Evolutionary conservation across 2,888 invertebrate genomes (phyloP), one percentile per base, ranked within the genome.

Genomic region (Synergus gifuensis): DNA sequence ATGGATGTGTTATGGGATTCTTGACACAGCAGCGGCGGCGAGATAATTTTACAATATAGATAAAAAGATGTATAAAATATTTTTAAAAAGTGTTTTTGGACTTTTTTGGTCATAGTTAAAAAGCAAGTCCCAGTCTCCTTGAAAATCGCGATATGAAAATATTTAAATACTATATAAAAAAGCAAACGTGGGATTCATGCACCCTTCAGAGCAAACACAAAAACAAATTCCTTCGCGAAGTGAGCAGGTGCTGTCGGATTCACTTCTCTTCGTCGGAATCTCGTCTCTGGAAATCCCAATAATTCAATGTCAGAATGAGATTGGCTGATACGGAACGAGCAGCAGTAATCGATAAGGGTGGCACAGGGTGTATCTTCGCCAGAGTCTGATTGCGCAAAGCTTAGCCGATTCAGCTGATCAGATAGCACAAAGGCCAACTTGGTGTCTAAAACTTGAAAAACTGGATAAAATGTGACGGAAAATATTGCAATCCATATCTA

Each of bases 261-360:
- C 49, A 36, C 69, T 54, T 73, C 14, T n/a, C 58, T 78, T 42
- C 77, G 14, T 62, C 66, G 77, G 62, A 60, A 63, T 28, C 54
- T 79, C 80, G 77, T 76, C 79, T 63, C 81, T 78, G 81, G 82
- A 82, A 85, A 83, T 85, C 83, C 85, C 85, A 83, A 87, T 86
- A 87, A 87, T 86, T 87, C 84, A 86, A 85, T 87, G 83, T 73
- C 78, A 81, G 76, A 78, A 84, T 83, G 83, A 86, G 83, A 85
- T 86, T 84, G 82, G 69, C 69, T 69, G 69, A 9, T 69, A 46
- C 49, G 49, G 49, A 69, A 28, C 69, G 69, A 69, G 69, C 49
- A 69, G 69, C 11, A 69, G 49, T 69, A 69, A 69, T 69, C 69
- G 69, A 69, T 69, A 69, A 69, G 69, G 69, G 49, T 69, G 69